phyloP scores from a whole-genome alignment of 2,113 vertebrate genomes.

The Silurus asotus region DNA sequence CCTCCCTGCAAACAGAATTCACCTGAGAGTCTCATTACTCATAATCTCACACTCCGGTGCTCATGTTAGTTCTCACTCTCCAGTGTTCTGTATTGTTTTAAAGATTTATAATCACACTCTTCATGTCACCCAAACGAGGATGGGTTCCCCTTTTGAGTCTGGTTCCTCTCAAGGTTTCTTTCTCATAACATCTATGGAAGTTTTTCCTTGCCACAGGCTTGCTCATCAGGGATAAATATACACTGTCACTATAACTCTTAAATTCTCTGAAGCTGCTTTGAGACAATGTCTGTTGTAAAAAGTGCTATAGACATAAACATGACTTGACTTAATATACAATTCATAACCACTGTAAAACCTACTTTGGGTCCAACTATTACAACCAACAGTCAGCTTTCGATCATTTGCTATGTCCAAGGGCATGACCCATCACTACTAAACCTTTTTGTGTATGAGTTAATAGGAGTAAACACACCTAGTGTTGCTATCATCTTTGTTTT shows the following conservation, averaged over 20 bases:
- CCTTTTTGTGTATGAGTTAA: neutral
- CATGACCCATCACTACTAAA: too few species aligned
- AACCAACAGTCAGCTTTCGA: neutral
- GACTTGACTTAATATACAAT: neutral
- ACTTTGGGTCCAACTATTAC: neutral
- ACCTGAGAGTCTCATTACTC: neutral
- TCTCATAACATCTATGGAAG: neutral
- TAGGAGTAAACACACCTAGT: neutral
- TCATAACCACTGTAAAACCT: neutral
- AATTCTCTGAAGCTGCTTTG: too few species aligned
- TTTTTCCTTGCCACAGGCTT: too few species aligned
- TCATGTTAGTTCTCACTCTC: too few species aligned
- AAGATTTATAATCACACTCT: too few species aligned
- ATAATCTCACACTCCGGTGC: neutral
- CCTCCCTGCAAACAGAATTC: neutral
- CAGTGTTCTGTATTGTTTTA: too few species aligned
- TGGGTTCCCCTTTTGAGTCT: too few species aligned
- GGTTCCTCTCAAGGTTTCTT: neutral
- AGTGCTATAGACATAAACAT: too few species aligned
- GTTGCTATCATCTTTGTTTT: neutral
- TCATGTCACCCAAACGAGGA: too few species aligned
- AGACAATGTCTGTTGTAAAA: too few species aligned
- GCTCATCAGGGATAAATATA: too few species aligned
- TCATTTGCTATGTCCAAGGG: neutral
- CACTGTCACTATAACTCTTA: too few species aligned